A percentile compares a stretch with the other conserved stretches of the same genome.
phyloP scores from a whole-genome alignment of 2,888 invertebrate genomes.

The Cotesia congregata region DNA sequence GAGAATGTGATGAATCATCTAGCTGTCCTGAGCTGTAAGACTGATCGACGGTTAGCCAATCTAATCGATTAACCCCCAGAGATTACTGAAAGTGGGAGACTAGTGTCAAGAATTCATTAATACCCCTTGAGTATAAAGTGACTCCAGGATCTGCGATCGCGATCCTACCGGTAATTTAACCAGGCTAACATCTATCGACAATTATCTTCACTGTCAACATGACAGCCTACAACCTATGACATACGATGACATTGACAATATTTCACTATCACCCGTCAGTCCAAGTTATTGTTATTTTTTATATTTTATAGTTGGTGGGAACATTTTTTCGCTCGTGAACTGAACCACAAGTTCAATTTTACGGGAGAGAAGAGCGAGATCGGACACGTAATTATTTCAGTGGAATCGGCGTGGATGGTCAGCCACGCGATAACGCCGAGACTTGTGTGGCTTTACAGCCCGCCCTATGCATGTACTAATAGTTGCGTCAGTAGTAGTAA shows the following conservation, averaged over 20 bases:
- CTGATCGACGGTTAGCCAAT: constrained; percentile 44
- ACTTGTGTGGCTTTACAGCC: constrained; percentile 22
- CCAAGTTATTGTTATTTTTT: background rate
- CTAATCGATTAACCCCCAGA: constrained; percentile 37
- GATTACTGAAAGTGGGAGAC: constrained; percentile 8
- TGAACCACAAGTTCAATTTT: constrained; percentile 24
- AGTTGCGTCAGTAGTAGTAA: background rate
- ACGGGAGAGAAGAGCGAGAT: constrained; percentile 12
- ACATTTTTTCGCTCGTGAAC: constrained; percentile 6
- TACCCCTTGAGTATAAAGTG: background rate
- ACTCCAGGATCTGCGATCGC: constrained; percentile 4
- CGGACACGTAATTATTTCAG: constrained; percentile 23
- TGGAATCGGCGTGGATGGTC: constrained; percentile 16
- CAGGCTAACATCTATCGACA: background rate
- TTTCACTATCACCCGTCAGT: background rate
- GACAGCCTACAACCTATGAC: background rate
- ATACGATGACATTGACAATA: background rate
- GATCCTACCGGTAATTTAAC: background rate
- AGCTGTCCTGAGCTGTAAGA: constrained; percentile 42
- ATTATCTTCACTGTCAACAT: constrained; percentile 1
- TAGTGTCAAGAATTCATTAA: constrained; percentile 8
- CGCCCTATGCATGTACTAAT: background rate
- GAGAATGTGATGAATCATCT: constrained; percentile 38
- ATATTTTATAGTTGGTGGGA: background rate
- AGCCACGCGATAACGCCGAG: constrained; percentile 5